These are phyloP conservation scores for Meandrina meandrites DNA, from an alignment of 92 coral and sea anemone species.

Conservation along the genomic window DNA sequence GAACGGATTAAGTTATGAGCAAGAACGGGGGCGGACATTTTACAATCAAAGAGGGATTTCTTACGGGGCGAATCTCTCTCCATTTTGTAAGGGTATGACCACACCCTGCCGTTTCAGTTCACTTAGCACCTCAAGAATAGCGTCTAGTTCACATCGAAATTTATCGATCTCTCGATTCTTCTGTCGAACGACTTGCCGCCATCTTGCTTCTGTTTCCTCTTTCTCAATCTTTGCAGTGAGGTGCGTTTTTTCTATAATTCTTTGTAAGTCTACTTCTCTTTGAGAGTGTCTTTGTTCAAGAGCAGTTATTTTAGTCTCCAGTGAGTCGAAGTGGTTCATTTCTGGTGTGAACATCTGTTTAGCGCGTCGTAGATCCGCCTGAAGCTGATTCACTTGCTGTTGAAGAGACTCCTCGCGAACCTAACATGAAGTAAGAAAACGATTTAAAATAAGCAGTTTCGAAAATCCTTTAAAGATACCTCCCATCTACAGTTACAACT, in stretches of 20 bases:
- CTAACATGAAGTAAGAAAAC: conserved; percentile 44
- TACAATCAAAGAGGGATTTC: neutral
- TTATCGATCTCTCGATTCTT: conserved; percentile 93
- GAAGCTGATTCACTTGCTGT: conserved; percentile 79
- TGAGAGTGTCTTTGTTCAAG: conserved; percentile 84
- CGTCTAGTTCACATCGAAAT: conserved; percentile 89
- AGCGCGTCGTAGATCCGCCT: conserved; percentile 73
- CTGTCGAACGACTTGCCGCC: conserved; percentile 76
- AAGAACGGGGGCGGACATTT: too few species aligned
- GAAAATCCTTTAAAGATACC: neutral
- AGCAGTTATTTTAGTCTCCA: conserved; percentile 82
- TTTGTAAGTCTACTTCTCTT: conserved; percentile 83
- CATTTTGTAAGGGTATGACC: conserved; percentile 66
- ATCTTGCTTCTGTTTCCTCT: conserved; percentile 78
- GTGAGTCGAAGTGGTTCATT: conserved; percentile 90
- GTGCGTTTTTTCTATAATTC: conserved; percentile 78
- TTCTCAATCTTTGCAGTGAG: conserved; percentile 85
- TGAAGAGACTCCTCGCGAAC: conserved; percentile 84
- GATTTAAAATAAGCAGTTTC: neutral
- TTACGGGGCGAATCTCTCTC: conserved; percentile 31
- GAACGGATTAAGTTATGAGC: too few species aligned
- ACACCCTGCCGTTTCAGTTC: conserved; percentile 93
- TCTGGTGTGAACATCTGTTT: conserved; percentile 88
- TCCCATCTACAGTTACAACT: neutral
- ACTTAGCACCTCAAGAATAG: conserved; percentile 81